Evolutionary conservation across 2,797 vertebrate species (phyloP).

Genomic region (Characodon lateralis): DNA sequence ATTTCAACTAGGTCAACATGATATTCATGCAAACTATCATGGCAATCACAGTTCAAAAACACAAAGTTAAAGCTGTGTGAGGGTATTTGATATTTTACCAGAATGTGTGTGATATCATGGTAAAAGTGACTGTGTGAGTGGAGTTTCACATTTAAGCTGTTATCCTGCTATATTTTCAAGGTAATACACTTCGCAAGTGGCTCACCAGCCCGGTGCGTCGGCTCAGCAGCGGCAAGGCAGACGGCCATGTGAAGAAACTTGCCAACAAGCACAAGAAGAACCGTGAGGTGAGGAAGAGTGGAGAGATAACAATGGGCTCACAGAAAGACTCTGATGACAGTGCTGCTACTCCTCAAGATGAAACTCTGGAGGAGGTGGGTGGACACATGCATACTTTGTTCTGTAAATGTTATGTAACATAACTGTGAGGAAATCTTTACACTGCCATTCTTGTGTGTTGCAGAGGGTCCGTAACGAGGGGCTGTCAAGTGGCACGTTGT

Average conservation of each 20-base stretch:
- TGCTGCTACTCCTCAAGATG: slow-evolving; percentile 95
- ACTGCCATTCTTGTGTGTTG: background rate
- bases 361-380: slow-evolving; percentile 94
- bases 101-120: background rate
- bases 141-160: background rate
- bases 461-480: slow-evolving; percentile 97
- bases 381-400: background rate
- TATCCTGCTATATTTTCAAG: slow-evolving; percentile 31
- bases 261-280: slow-evolving; percentile 98
- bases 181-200: slow-evolving; percentile 97
- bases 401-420: background rate
- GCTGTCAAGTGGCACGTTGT: slow-evolving; percentile 95
- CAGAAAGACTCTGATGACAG: slow-evolving; percentile 98
- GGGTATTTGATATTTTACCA: background rate
- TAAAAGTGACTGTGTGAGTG: background rate
- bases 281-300: slow-evolving; percentile 92
- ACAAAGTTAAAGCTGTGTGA: background rate
- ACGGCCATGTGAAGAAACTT: slow-evolving; percentile 96
- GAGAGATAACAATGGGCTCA: slow-evolving; percentile 84
- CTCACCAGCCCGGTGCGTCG: slow-evolving; percentile 96
- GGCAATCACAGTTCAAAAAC: background rate
- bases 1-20: background rate
- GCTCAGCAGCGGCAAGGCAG: slow-evolving; percentile 97
- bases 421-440: background rate
- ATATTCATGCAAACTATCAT: background rate